Conservation (phyloP, 2,888 invertebrate species). For the Stegana nigrithorax region DNA sequence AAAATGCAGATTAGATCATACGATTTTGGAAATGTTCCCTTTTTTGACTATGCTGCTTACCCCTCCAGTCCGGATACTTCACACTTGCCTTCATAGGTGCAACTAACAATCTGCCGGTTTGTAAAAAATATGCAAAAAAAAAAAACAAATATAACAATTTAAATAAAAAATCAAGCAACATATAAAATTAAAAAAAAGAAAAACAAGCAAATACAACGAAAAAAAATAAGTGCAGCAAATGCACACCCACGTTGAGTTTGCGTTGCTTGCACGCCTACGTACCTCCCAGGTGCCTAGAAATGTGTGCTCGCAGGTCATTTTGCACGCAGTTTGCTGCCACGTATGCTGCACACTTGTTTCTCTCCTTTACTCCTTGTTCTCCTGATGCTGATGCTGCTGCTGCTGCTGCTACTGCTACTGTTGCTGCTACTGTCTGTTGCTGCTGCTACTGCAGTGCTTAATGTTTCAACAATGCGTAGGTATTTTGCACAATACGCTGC, state of each 20-base stretch:
- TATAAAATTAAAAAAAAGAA: conserved; percentile 1
- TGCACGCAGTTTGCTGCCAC: conserved; percentile 3
- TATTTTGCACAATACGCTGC: too few species aligned
- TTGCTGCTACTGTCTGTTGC: conserved; percentile 20
- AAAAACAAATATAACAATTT: not conserved
- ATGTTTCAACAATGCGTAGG: too few species aligned
- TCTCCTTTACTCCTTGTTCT: not conserved
- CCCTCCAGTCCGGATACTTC: conserved; percentile 64
- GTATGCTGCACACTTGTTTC: conserved; percentile 2
- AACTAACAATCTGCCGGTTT: conserved; percentile 61
- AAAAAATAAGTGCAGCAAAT: not conserved
- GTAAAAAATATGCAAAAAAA: too few species aligned
- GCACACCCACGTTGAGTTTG: too few species aligned
- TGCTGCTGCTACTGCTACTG: conserved; percentile 18
- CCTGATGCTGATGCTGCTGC: not conserved
- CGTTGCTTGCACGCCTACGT: too few species aligned
- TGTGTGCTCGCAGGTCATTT: conserved; percentile 66
- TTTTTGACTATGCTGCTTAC: too few species aligned
- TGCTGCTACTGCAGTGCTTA: not conserved
- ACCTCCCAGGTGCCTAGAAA: conserved; percentile 73
- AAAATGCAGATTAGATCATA: too few species aligned
- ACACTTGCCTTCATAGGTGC: conserved; percentile 61
- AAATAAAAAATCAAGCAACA: too few species aligned
- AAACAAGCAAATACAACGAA: not conserved
- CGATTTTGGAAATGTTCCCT: not conserved